Evolutionary conservation across 2,113 vertebrate genomes (phyloP).

Genomic region (Paradisaea rubra): DNA sequence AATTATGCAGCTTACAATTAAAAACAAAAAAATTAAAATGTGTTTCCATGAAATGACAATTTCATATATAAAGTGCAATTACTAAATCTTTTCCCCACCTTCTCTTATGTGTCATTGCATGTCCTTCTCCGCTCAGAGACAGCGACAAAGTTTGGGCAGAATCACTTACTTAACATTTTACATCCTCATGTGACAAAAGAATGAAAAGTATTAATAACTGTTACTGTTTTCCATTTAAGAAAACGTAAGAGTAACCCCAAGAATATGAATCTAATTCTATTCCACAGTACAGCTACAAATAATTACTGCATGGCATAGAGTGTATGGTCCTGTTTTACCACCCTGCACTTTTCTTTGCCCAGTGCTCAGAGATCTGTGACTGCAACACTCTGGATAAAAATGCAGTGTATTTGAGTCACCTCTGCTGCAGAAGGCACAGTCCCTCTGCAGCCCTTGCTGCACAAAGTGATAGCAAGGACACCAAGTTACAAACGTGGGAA

Average conservation of each 20-base stretch:
- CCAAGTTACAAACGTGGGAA: rapidly evolving
- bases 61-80: background rate
- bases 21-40: background rate
- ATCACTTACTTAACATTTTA: background rate
- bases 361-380: background rate
- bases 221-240: background rate
- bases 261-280: background rate
- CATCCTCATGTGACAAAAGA: background rate
- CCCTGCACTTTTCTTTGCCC: background rate
- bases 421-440: background rate
- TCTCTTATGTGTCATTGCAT: rapidly evolving
- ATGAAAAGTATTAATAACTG: background rate
- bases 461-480: rapidly evolving
- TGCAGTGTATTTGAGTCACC: rapidly evolving
- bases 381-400: background rate
- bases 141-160: background rate
- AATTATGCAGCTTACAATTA: background rate
- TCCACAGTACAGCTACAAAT: background rate
- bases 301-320: background rate
- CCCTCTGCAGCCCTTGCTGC: background rate
- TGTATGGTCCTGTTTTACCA: no score
- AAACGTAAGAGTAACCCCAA: background rate
- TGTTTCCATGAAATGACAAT: background rate
- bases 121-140: background rate
- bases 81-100: background rate